These are phyloP conservation scores for Pyrochroa serraticornis DNA, from an alignment of 2,888 invertebrate species.

Conservation along the genomic window DNA sequence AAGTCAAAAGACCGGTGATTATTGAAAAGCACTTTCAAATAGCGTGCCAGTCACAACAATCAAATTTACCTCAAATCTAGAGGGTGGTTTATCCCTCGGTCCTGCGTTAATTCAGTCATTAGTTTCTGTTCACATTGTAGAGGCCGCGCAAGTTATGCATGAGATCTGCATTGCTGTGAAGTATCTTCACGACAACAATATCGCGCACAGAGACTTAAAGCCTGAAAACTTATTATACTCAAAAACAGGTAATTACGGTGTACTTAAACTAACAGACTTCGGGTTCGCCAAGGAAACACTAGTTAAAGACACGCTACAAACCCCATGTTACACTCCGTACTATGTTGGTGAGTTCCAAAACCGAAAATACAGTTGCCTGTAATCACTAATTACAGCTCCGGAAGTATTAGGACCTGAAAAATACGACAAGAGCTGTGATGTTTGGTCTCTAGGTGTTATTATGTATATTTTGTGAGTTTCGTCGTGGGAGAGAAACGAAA, in stretches of 20 bases:
- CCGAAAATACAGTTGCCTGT: neutral
- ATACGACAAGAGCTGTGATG: conserved; percentile 98
- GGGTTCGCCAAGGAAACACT: conserved; percentile 97
- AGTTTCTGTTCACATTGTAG: conserved; percentile 57
- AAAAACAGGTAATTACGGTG: conserved; percentile 73
- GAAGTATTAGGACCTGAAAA: conserved; percentile 95
- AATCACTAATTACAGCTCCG: conserved; percentile 50
- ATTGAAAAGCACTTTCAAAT: neutral
- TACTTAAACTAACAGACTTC: conserved; percentile 96
- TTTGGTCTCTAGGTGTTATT: conserved; percentile 98
- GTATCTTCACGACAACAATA: conserved; percentile 90
- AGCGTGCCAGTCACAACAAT: too few relatives aligned
- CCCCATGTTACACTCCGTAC: conserved; percentile 99
- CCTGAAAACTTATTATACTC: conserved; percentile 96
- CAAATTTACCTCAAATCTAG: too few relatives aligned
- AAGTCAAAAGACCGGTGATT: too few relatives aligned
- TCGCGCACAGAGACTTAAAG: conserved; percentile 97
- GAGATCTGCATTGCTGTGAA: conserved; percentile 95
- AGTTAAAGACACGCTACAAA: conserved; percentile 87
- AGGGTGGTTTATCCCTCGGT: too few relatives aligned
- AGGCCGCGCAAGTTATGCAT: conserved; percentile 93
- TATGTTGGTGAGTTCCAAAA: conserved; percentile 77
- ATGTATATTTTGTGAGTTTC: conserved; percentile 92
- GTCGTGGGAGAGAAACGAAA: neutral
- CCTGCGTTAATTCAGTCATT: too few relatives aligned